Evolutionary conservation across 2,888 invertebrate genomes (phyloP).

Genomic region (Oxyteleia sp.): DNA sequence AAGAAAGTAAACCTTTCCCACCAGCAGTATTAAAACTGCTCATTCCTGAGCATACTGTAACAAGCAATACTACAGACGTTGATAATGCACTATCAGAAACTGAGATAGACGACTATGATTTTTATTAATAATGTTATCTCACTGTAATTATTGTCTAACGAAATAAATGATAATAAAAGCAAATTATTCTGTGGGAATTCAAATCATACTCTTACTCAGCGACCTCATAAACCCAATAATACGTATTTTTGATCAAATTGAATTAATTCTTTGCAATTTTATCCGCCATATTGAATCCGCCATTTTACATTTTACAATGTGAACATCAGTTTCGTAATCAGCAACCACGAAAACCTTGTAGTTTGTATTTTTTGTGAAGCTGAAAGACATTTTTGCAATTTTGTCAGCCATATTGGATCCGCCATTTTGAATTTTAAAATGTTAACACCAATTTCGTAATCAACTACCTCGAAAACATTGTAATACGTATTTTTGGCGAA

Average conservation of each 20-base stretch:
- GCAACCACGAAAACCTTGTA: not conserved
- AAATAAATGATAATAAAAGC: not conserved
- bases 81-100: not conserved
- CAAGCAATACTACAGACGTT: not conserved
- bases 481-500: too few species aligned
- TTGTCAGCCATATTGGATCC: too few species aligned
- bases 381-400: too few species aligned
- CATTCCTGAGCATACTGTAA: not conserved
- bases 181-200: not conserved
- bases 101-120: not conserved
- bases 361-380: not conserved
- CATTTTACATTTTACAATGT: too few species aligned
- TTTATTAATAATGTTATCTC: not conserved
- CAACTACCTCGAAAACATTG: slow-evolving; percentile 6
- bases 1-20: not conserved
- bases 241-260: too few species aligned
- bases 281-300: slow-evolving; percentile 11
- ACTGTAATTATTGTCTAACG: not conserved
- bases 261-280: not conserved
- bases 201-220: too few species aligned
- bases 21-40: not conserved
- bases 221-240: too few species aligned
- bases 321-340: too few species aligned
- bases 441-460: not conserved
- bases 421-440: too few species aligned